Evolutionary conservation across 2,888 invertebrate genomes (phyloP).

Genomic region (Volucella inflata): DNA sequence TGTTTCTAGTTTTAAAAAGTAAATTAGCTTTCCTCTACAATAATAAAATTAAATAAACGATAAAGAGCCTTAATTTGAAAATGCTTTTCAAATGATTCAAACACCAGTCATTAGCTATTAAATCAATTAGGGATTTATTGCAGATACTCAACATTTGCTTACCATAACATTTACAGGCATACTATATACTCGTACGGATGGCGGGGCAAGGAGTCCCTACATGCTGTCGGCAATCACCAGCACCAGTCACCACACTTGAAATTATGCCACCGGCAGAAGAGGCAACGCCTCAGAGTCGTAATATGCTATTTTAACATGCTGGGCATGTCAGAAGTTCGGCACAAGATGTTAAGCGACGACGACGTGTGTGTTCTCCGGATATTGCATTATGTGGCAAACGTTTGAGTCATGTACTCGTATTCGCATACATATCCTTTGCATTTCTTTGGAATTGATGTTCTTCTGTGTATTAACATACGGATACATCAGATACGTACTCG

Average conservation of each 20-base stretch:
- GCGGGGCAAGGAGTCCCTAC: constrained; percentile 30
- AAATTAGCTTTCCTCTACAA: too few relatives aligned
- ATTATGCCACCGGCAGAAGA: constrained; percentile 56
- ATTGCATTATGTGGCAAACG: constrained; percentile 65
- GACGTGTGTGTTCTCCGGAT: constrained; percentile 75
- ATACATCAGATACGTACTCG: too few relatives aligned
- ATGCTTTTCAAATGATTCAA: too few relatives aligned
- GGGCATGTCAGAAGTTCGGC: constrained; percentile 73
- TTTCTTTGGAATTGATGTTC: constrained; percentile 30
- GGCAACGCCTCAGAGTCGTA: constrained; percentile 48
- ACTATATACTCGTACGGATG: constrained; percentile 1
- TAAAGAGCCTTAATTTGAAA: too few relatives aligned
- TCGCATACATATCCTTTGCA: too few relatives aligned
- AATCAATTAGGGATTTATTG: too few relatives aligned
- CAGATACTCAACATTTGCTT: too few relatives aligned
- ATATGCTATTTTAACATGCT: constrained; percentile 73
- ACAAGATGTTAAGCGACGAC: constrained; percentile 73
- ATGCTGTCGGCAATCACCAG: constrained; percentile 43
- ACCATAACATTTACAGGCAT: too few relatives aligned
- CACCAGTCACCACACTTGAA: constrained; percentile 57
- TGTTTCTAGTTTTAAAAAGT: too few relatives aligned
- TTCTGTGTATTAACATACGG: background rate
- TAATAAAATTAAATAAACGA: too few relatives aligned
- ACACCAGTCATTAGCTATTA: too few relatives aligned
- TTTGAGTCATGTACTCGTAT: constrained; percentile 64